Evolutionary conservation across 2,888 invertebrate species (phyloP), one percentile per base, ranked within the genome.

Genomic region (Sesia bembeciformis): DNA sequence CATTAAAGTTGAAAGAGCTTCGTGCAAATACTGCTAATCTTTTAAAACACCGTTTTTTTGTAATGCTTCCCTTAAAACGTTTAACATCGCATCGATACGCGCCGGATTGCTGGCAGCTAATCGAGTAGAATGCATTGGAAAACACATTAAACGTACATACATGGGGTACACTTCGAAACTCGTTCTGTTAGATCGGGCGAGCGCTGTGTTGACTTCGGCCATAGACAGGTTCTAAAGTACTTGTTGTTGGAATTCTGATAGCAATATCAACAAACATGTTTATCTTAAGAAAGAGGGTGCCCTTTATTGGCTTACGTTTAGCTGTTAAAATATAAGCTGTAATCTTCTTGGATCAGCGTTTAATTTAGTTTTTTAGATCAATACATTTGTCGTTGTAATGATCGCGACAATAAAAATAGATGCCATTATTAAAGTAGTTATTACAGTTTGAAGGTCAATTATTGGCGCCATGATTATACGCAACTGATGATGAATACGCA

Each of bases 241-340:
- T 73, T 76, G 76, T 76, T 74, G 73, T 75, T 62, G 62, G 58
- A 67, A 60, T 64, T 67, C 57, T 59, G 66, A 74, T 65, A 74
- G 70, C 69, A 76, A 78, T 80, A 80, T 76, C 75, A 78, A 78
- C 78, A 78, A 76, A 76, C 78, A 40, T 70, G 75, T 77, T 78
- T 76, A 76, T 72, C 72, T 76, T 38, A 46, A 46, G 46, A 46
- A 46, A 46, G 46, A 7, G 46, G 7, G 46, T 4, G 7, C 46
- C 46, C 46, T 46, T 8, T 46, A 23, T 8, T 4, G 8, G 46
- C 46, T 46, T 46, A 46, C 23, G 8, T 46, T 46, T 46, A 46
- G n/a, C 46, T n/a, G 4, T n/a, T 46, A 46, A 4, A 46, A 23
- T 23, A 23, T 23, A 23, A 23, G 23, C 23, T 23, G 23, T 23